Evolutionary conservation across 2,888 invertebrate species (phyloP), one percentile per base, ranked within the genome.

Genomic region (Drosophila tanythrix): DNA sequence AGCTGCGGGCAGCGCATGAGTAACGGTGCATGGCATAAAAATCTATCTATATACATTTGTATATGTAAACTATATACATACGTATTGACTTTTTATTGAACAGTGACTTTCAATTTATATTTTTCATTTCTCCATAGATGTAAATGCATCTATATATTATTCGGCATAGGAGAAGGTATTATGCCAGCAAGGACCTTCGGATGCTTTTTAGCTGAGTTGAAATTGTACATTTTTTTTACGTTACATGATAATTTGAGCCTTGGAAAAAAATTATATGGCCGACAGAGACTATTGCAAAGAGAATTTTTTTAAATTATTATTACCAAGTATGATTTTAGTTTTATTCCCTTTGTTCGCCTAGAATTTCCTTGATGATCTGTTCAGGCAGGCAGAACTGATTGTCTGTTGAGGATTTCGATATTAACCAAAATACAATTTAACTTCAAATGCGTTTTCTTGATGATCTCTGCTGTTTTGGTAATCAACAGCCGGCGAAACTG

Each of bases 1-100:
- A 56, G 53, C 62, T 69, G 66, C 66, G 58, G 66, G 76, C 57
- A 74, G 81, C 80, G 82, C 70, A 80, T 78, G 80, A 74, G 74
- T 81, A 71, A 80, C 68, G 66, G 18, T 38, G 43, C 52, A 51
- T 53, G 38, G 29, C 10, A 8, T 31, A 13, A 11, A 15, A 40
- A n/a, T 11, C 6, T 11, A 4, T 1, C 21, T n/a, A 11, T 0
- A 10, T 11, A 43, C 6, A 1, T 11, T n/a, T n/a, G 7, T 43
- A 13, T 21, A 3, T 21, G 3, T 15, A 8, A 46, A 15, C 31
- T 21, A 21, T 11, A 51, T 29, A 18, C 3, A 51, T 29, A 18
- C 3, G 18, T 0, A 5, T 15, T 25, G 10, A 5, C 6, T 18
- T 29, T 29, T 27, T 8, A 50, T 51, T 51, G 13, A 46, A 7